Conservation (phyloP, 2,888 invertebrate genomes). For the Melanophora roralis region DNA sequence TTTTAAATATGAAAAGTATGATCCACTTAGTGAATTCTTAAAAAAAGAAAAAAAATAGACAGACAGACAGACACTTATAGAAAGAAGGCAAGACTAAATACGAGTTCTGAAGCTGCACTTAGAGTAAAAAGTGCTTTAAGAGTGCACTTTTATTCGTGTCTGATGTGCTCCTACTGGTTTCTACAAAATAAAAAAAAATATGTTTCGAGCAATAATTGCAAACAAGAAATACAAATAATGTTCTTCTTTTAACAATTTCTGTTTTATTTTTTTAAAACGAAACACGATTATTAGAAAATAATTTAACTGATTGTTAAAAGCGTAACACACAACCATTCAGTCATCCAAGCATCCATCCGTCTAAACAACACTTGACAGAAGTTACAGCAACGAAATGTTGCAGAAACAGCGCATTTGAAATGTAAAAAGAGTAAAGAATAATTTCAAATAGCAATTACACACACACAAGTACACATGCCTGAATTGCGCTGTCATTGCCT, state of each 20-base stretch:
- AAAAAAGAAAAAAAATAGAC: background rate
- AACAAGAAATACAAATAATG: constrained; percentile 15
- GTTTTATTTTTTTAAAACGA: constrained; percentile 8
- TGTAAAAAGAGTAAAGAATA: constrained; percentile 35
- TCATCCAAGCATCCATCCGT: constrained; percentile 15
- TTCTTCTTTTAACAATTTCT: constrained; percentile 8
- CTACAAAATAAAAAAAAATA: background rate
- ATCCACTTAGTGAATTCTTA: constrained; percentile 46
- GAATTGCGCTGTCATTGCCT: constrained; percentile 1
- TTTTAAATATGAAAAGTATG: constrained; percentile 55
- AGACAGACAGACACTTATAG: background rate
- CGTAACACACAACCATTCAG: background rate
- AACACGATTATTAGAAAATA: constrained; percentile 62
- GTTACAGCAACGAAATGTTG: constrained; percentile 51
- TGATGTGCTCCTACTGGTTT: constrained; percentile 16
- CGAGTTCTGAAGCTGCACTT: constrained; percentile 31
- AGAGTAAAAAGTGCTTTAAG: constrained; percentile 22
- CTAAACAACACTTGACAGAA: constrained; percentile 51
- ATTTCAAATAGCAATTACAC: constrained; percentile 24
- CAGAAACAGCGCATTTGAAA: constrained; percentile 43
- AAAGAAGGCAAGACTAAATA: constrained; percentile 22
- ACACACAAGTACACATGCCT: background rate
- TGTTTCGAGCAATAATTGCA: constrained; percentile 52
- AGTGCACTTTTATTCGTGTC: constrained; percentile 15
- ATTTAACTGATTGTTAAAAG: constrained; percentile 61